Evolutionary conservation across 2,113 vertebrate species (phyloP).

Genomic region (Centropus bengalensis): DNA sequence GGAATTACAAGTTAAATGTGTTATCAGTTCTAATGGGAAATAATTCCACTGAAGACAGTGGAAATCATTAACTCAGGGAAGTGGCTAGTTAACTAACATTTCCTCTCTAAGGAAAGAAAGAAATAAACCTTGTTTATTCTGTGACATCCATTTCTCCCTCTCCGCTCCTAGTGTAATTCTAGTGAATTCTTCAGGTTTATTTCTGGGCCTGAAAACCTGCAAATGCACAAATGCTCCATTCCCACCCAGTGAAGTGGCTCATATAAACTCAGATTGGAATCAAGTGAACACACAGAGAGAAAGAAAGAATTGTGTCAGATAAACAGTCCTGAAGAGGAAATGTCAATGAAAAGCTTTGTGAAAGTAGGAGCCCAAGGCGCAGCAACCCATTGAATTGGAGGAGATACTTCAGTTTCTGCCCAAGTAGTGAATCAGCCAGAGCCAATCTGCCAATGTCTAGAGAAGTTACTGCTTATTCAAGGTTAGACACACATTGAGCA

Average conservation of each 20-base stretch:
- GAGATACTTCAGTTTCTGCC: background rate
- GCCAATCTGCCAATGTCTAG: background rate
- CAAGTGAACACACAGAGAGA: background rate
- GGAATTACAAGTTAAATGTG: background rate
- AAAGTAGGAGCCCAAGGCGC: background rate
- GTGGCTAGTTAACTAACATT: background rate
- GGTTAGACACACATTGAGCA: background rate
- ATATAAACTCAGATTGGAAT: background rate
- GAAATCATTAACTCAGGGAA: background rate
- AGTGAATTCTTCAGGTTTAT: background rate
- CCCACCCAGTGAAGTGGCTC: constrained; percentile 3
- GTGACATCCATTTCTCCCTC: background rate
- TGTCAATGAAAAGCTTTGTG: background rate
- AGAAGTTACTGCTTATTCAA: background rate
- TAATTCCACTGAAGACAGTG: background rate
- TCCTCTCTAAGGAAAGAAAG: background rate
- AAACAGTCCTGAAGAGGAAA: constrained; percentile 30
- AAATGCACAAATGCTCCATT: constrained; percentile 10
- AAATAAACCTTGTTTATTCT: background rate
- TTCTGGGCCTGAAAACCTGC: background rate
- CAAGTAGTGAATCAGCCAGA: background rate
- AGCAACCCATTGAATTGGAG: background rate
- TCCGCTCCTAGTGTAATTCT: background rate
- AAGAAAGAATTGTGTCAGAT: background rate
- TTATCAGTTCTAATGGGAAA: constrained; percentile 1